Evolutionary conservation across 2,797 vertebrate genomes (phyloP).

Genomic region (Gorsachius magnificus): DNA sequence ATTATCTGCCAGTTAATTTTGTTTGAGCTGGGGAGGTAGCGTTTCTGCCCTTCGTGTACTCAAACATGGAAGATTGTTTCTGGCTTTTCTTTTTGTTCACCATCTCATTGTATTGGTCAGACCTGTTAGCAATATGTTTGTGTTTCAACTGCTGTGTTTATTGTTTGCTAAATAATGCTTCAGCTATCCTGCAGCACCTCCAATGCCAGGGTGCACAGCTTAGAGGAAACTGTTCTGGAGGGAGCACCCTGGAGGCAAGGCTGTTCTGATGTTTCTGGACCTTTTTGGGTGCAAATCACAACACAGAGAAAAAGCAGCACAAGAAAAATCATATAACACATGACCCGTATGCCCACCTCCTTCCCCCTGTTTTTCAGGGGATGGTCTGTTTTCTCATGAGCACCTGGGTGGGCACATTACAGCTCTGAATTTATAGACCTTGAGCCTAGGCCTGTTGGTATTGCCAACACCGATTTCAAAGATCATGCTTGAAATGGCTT

Average conservation of each 20-base stretch:
- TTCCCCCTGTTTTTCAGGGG: neutral
- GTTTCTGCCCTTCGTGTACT: neutral
- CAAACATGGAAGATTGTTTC: neutral
- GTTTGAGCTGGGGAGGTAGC: neutral
- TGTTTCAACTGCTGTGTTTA: neutral
- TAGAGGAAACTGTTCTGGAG: neutral
- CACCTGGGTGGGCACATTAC: no score
- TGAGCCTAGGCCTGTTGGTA: neutral
- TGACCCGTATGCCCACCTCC: fast-evolving
- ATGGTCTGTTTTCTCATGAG: neutral
- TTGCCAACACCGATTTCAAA: neutral
- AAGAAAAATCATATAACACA: neutral
- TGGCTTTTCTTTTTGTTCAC: neutral
- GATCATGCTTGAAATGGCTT: neutral
- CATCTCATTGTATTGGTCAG: no score
- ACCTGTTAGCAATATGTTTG: neutral
- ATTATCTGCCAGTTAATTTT: neutral
- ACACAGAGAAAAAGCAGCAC: neutral
- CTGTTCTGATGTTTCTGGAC: neutral
- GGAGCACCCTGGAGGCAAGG: neutral
- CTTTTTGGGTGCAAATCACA: neutral
- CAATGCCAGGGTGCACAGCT: neutral
- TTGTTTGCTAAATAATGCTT: neutral
- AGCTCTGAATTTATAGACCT: neutral
- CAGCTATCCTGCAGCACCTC: neutral